Conservation (phyloP, 2,888 invertebrate genomes). For the Drosophila yooni region DNA sequence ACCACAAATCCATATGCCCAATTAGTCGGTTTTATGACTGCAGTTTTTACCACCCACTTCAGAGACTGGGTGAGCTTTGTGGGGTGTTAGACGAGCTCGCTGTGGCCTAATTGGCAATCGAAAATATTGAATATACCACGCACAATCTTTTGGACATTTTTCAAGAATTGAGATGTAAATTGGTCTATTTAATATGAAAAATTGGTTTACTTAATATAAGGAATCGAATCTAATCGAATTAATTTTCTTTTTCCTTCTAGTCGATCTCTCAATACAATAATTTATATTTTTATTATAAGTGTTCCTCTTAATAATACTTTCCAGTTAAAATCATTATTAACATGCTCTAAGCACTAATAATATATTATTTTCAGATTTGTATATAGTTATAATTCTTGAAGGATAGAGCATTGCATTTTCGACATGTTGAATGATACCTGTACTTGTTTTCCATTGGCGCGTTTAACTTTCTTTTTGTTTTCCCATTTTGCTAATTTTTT, state of each 20-base stretch:
- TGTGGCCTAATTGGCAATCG: slow-evolving; percentile 28
- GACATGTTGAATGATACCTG: too few species aligned
- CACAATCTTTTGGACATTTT: background rate
- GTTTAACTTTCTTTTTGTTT: too few species aligned
- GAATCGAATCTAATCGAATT: background rate
- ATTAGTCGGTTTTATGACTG: slow-evolving; percentile 46
- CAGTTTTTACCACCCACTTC: slow-evolving; percentile 9
- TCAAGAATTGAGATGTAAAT: background rate
- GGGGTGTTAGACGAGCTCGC: slow-evolving; percentile 13
- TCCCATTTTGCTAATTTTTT: too few species aligned
- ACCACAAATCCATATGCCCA: slow-evolving; percentile 60
- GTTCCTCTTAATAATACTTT: background rate
- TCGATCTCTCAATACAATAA: background rate
- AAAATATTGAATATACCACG: background rate
- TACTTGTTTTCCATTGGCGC: too few species aligned
- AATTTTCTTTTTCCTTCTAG: background rate
- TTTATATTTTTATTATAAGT: background rate
- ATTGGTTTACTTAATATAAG: background rate
- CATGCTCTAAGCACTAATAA: background rate
- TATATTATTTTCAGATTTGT: too few species aligned
- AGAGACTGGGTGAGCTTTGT: slow-evolving; percentile 3
- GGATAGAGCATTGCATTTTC: too few species aligned
- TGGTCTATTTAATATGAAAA: background rate
- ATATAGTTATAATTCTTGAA: too few species aligned
- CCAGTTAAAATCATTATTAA: background rate